Evolutionary conservation across 2,113 vertebrate species (phyloP), one percentile per base, ranked within the genome.

Genomic region (Megaptera novaeangliae): DNA sequence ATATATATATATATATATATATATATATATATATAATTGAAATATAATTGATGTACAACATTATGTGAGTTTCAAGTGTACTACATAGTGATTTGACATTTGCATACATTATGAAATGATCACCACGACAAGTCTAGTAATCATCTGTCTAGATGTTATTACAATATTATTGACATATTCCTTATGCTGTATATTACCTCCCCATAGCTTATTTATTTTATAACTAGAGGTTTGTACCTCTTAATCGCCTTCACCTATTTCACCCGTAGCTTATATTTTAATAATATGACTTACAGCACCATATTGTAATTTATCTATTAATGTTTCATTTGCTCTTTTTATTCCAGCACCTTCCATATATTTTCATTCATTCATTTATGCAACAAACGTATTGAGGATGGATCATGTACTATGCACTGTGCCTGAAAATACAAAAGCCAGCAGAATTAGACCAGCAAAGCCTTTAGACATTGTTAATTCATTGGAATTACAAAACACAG

Each of bases 311-410:
- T 91, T 96, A 88, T 46, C 55, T 88, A 14, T 23, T 64, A 74
- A 83, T 57, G 21, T 77, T 91, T 82, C 44, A 39, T 57, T 72
- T 84, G 69, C 8, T 85, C 36, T 80, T 86, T 66, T 96, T 68
- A 44, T 69, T 75, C 25, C 27, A 82, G 66, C 46, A 68, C 20
- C 31, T 91, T 64, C 57, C 36, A 93, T 12, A n/a, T 88, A 59
- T 91, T 89, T 96, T 93, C 85, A 91, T 55, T 94, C 75, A 81
- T 23, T 90, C 41, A 71, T 90, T 71, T 69, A 69, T 36, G 12
- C 14, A 82, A 96, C 57, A 57, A 23, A 63, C 85, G 77, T 23
- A 68, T 41, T 68, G 61, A 66, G 5, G 49, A 69, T 31, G 39
- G 39, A 86, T 18, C 15, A 23, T 52, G 36, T 52, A 63, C 57